phyloP scores from a whole-genome alignment of 1,140 invertebrate species.

The Teleopsis dalmanni region DNA sequence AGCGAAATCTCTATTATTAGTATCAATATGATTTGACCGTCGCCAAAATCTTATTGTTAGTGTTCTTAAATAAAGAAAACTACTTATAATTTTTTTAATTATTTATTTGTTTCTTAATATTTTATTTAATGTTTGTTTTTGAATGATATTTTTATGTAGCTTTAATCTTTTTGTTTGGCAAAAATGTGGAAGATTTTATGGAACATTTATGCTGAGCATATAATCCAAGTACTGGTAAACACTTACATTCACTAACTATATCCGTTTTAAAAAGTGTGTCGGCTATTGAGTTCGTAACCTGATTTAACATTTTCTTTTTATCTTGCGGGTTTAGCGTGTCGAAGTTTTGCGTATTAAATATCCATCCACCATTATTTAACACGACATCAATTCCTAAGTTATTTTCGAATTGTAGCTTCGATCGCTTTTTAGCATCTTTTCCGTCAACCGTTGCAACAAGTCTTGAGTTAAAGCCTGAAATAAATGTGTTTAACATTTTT shows the following conservation, averaged over 20 bases:
- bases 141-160: constrained; percentile 9
- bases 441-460: constrained; percentile 49
- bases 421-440: constrained; percentile 52
- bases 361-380: constrained; percentile 34
- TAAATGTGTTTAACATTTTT: background rate
- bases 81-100: too few relatives aligned
- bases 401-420: constrained; percentile 46
- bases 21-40: too few relatives aligned
- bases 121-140: too few relatives aligned
- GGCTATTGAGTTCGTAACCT: constrained; percentile 28
- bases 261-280: constrained; percentile 40
- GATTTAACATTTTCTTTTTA: constrained; percentile 27
- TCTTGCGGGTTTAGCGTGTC: constrained; percentile 27
- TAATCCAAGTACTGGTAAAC: constrained; percentile 22
- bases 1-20: too few relatives aligned
- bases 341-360: constrained; percentile 36
- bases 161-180: constrained; percentile 33
- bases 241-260: constrained; percentile 31
- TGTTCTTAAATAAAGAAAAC: too few relatives aligned
- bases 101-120: too few relatives aligned
- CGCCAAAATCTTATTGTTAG: too few relatives aligned
- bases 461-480: constrained; percentile 45
- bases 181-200: constrained; percentile 31
- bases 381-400: constrained; percentile 51
- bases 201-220: constrained; percentile 32